Evolutionary conservation across 2,888 invertebrate genomes (phyloP), one percentile per base, ranked within the genome.

Genomic region (Branchipolynoe longqiensis): DNA sequence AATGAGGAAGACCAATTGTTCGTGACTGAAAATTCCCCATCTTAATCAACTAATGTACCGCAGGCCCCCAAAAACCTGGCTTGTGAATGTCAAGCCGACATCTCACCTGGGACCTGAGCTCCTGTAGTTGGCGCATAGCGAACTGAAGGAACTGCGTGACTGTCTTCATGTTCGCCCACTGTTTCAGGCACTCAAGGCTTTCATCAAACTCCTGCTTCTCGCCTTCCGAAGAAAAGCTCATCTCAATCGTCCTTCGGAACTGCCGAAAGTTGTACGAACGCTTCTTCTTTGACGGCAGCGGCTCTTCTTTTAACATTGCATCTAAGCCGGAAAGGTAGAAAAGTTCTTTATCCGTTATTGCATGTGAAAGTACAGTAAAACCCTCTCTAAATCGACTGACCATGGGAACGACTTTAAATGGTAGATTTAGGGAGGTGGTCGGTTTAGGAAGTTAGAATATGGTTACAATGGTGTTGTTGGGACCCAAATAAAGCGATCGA

Each of bases 171-270:
- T 78, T 78, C n/a, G 78, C 78, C 78, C 78, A 78, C 48, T 78
- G 78, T 31, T 78, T 78, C 31, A 78, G 78, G 78, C 78, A 78
- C 78, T 78, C 78, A 0, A 78, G 78, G n/a, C 78, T 78, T 48
- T 78, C 78, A 48, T 78, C 78, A 78, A 78, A 78, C 78, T 78
- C 78, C 78, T 78, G 78, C 25, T 78, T 78, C 78, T 78, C 78
- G 31, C 48, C 48, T 25, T 78, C 78, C 12, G 78, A 78, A 4
- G 78, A 78, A 48, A 78, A 78, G 31, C 78, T 78, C 78, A 78
- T 78, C 78, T 78, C 78, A 18, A 78, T 78, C n/a, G 78, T 78
- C 18, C 78, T 41, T 18, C 78, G 78, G 78, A 78, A 78, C 48
- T 78, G 78, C 28, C 78, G 78, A 48, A 78, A 78, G 78, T 78